Evolutionary conservation across 2,797 vertebrate genomes (phyloP).

Genomic region (Clamator glandarius): DNA sequence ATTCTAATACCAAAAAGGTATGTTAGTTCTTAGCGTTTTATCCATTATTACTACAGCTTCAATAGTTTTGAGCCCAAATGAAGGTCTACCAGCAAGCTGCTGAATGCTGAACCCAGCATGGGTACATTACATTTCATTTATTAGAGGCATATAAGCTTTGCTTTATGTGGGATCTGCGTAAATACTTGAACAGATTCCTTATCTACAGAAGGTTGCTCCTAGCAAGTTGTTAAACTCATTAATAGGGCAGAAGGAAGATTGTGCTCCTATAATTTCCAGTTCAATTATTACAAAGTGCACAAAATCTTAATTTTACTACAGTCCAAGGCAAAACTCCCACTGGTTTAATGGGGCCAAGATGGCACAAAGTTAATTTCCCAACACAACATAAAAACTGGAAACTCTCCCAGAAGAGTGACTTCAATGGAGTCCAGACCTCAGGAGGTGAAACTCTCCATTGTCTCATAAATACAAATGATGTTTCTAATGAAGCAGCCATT

Average conservation of each 20-base stretch:
- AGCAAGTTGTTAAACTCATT: constrained; percentile 14
- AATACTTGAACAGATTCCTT: background rate
- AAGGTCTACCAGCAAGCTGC: background rate
- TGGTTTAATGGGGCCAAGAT: constrained; percentile 7
- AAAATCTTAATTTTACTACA: background rate
- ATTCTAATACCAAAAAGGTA: background rate
- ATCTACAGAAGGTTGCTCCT: background rate
- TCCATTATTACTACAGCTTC: background rate
- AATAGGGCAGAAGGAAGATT: background rate
- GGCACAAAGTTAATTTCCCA: constrained; percentile 28
- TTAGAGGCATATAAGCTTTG: background rate
- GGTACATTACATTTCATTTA: background rate
- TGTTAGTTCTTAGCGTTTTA: background rate
- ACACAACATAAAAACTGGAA: background rate
- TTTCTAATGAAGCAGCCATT: background rate
- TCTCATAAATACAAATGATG: background rate
- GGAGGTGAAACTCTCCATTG: background rate
- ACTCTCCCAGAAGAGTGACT: background rate
- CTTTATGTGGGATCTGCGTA: background rate
- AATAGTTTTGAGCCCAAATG: background rate
- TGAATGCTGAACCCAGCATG: background rate
- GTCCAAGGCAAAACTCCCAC: constrained; percentile 14
- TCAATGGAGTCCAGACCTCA: background rate
- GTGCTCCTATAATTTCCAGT: background rate
- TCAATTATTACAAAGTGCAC: background rate